Conservation (phyloP, 2,797 vertebrate genomes). For the Nasua narica region DNA sequence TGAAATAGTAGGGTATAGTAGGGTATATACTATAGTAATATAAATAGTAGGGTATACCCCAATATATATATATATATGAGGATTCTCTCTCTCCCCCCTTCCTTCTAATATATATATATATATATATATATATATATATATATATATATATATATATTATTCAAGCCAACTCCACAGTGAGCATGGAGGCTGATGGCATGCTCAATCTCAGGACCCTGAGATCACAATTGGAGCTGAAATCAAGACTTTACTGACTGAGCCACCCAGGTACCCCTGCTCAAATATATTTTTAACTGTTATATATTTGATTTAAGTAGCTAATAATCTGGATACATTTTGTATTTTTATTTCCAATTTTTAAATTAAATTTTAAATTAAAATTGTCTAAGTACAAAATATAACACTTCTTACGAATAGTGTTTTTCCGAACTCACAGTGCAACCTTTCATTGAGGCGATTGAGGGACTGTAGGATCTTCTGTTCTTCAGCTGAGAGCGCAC, state of each 20-base stretch:
- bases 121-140: background rate
- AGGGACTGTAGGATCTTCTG: conserved; percentile 90
- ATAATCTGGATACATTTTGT: background rate
- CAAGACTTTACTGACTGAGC: background rate
- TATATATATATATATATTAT: background rate
- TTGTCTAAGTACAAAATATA: background rate
- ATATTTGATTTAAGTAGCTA: background rate
- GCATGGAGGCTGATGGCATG: fast-evolving
- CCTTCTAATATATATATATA: background rate
- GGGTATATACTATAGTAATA: no score
- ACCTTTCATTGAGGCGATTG: conserved; percentile 80
- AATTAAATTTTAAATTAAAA: background rate
- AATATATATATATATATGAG: background rate
- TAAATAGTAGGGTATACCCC: background rate
- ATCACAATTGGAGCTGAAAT: background rate
- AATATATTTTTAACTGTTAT: background rate
- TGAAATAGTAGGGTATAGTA: background rate
- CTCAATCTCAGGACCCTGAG: background rate
- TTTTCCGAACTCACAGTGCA: conserved; percentile 81
- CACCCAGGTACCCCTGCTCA: background rate
- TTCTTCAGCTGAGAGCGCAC: conserved; percentile 88
- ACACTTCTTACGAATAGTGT: background rate
- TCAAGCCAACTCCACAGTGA: background rate
- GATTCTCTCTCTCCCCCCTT: no score
- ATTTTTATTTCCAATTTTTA: conserved; percentile 43